A percentile compares a stretch with the other conserved stretches of the same genome.
These are phyloP conservation scores for Cyprinus carpio DNA, from an alignment of 2,113 vertebrate species.

Conservation along the genomic window DNA sequence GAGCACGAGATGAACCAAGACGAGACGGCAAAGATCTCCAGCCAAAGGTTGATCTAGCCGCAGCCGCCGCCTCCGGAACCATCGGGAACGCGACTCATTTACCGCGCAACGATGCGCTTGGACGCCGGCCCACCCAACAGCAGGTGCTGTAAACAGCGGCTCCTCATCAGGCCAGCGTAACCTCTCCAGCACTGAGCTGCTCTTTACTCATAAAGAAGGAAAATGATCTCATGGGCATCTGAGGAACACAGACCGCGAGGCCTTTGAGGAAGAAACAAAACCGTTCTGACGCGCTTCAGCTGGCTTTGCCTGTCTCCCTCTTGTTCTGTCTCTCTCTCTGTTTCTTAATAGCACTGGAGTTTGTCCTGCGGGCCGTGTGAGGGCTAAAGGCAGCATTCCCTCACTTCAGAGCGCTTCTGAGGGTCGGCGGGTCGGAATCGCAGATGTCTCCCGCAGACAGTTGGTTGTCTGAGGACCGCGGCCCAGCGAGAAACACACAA, in stretches of 20 bases:
- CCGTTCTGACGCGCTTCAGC: slow-evolving; percentile 54
- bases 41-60: slow-evolving; percentile 14
- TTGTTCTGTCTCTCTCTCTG: slow-evolving; percentile 43
- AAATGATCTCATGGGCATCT: slow-evolving; percentile 76
- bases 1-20: neutral
- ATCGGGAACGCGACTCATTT: slow-evolving; percentile 77
- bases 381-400: slow-evolving; percentile 76
- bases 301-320: slow-evolving; percentile 41
- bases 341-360: slow-evolving; percentile 64
- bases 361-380: slow-evolving; percentile 75
- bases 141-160: slow-evolving; percentile 79
- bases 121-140: slow-evolving; percentile 78
- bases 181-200: slow-evolving; percentile 71
- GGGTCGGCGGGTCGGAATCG: slow-evolving; percentile 87
- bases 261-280: slow-evolving; percentile 67
- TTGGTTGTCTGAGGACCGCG: slow-evolving; percentile 85
- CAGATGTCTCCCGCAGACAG: slow-evolving; percentile 91
- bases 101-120: slow-evolving; percentile 71
- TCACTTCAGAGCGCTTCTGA: slow-evolving; percentile 86
- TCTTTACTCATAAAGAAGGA: slow-evolving; percentile 79
- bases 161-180: slow-evolving; percentile 70
- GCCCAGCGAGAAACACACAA: slow-evolving; percentile 84
- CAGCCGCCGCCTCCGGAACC: slow-evolving; percentile 67
- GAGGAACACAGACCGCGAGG: slow-evolving; percentile 61
- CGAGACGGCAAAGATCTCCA: neutral